These are phyloP conservation scores for Amphibalanus amphitrite DNA, from an alignment of 1,140 invertebrate species.

Conservation along the genomic window DNA sequence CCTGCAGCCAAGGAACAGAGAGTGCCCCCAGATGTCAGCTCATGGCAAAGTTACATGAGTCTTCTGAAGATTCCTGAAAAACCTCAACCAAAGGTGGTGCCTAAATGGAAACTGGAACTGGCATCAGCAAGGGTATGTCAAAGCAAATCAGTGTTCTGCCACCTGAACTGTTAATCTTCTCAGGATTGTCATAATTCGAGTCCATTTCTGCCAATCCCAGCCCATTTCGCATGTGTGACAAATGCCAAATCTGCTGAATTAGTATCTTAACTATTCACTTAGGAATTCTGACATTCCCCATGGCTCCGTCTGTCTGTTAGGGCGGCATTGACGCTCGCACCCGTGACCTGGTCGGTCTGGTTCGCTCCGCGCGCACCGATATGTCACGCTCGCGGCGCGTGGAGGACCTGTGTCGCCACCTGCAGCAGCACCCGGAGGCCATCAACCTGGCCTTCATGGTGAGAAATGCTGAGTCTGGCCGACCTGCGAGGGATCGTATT, in stretches of 20 bases:
- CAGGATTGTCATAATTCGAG: too few relatives aligned
- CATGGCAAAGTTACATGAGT: neutral
- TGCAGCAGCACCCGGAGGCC: constrained; percentile 51
- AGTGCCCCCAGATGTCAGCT: neutral
- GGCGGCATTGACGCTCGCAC: neutral
- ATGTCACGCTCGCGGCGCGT: constrained; percentile 27
- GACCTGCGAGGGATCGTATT: too few relatives aligned
- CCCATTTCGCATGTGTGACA: too few relatives aligned
- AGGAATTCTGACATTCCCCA: too few relatives aligned
- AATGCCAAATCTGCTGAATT: too few relatives aligned
- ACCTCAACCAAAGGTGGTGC: neutral
- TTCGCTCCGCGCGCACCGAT: neutral
- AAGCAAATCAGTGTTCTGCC: too few relatives aligned
- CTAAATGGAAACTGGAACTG: neutral
- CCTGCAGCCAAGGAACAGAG: neutral
- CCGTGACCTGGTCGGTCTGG: neutral
- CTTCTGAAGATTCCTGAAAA: neutral
- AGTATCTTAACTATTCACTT: too few relatives aligned
- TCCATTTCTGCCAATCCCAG: too few relatives aligned
- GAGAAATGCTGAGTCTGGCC: too few relatives aligned
- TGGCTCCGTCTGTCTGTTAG: neutral
- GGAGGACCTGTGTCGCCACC: constrained; percentile 46
- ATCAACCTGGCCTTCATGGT: constrained; percentile 17
- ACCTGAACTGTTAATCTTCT: too few relatives aligned
- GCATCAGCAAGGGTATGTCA: neutral